Base-by-base conservation (phyloP, 2,888 invertebrate genomes). In the Ochropleura leucogaster region DNA sequence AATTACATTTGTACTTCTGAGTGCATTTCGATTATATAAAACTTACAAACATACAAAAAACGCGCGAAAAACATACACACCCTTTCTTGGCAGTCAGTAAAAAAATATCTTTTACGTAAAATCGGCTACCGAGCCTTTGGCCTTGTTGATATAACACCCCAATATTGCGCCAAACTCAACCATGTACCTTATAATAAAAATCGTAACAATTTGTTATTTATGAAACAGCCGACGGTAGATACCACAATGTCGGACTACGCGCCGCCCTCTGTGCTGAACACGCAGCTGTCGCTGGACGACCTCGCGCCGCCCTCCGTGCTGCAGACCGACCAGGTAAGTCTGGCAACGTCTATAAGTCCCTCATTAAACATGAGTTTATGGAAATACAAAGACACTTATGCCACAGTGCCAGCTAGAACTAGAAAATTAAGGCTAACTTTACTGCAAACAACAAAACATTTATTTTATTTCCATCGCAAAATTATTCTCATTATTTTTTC, bases 261-360 rank as follows among this genome's bases (percentile, higher is more conserved):
- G 44, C 96, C 96, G 12, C 96, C 96, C 0, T 96, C 96, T 0
- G 96, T 96, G 30, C 95, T 96, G 84, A 96, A 96, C 92, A 96
- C 96, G 69, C 96, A 96, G 88, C 92, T 97, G 77, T 96, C 97
- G 7, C 91, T 97, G 18, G 97, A 97, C 79, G 97, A 97, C 88
- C 90, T 97, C 49, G 97, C 96, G 7, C 97, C 97, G 47, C 96
- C 97, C 1, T 97, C 97, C 0, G 96, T 97, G 16, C 83, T 97
- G 88, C 96, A 96, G 88, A 74, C 93, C 3, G 96, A 96, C 81
- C 96, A 96, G 94, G 96, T 96, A 89, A 8, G n/a, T 62, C 59
- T 16, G 16, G 0, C 16, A 30, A 40, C 9, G n/a, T n/a, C n/a
- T n/a, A n/a, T n/a, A n/a, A n/a, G n/a, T n/a, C n/a, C n/a, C n/a